Base-by-base conservation (phyloP, 2,888 invertebrate species). In the Agelastica alni region DNA sequence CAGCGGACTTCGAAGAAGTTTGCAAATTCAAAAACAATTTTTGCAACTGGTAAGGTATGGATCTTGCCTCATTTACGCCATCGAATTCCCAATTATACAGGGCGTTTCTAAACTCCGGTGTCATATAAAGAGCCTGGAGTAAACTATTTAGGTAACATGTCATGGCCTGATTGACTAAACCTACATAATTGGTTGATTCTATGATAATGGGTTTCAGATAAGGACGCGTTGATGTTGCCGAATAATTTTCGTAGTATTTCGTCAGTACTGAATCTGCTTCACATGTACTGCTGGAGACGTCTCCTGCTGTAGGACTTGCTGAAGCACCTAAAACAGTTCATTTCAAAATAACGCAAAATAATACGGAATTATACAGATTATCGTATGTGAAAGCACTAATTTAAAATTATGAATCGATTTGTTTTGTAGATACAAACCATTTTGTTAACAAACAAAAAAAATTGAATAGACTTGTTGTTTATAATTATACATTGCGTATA, bases 91-190 rank as follows among this genome's bases (percentile, higher is more conserved):
- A 91, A 67, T 87, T 86, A 74, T 93, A 93, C 26, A 94, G 77
- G 2, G 91, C 90, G 78, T 94, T 94, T 30, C 93, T 81, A 73
- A 94, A 94, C 76, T 94, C 93, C 1, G 94, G 94, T 1, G 93
- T 94, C 92, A 94, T 94, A 71, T 84, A 94, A 3, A 94, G 79
- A 0, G 93, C 89, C 78, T 94, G 94, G 16, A 94, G 78, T 37
- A 94, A 79, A 76, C 92, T 92, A 77, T 94, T 94, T 53, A 94
- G 79, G 73, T 94, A 94, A 73, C 94, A 94, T 0, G 93, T 94
- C 93, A 93, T 94, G 1, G 93, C 93, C 75, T 93, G 91, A 75
- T 93, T 93, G 5, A 92, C 91, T 43, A 93, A 79, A 26, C 92
- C 93, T 6, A 91, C 89, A 74, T 87, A 90, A 54, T 70, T 74